A percentile compares a stretch with the other conserved stretches of the same genome.
These are phyloP conservation scores for Palloptera scutellata DNA, from an alignment of 2,888 invertebrate genomes.

Conservation along the genomic window DNA sequence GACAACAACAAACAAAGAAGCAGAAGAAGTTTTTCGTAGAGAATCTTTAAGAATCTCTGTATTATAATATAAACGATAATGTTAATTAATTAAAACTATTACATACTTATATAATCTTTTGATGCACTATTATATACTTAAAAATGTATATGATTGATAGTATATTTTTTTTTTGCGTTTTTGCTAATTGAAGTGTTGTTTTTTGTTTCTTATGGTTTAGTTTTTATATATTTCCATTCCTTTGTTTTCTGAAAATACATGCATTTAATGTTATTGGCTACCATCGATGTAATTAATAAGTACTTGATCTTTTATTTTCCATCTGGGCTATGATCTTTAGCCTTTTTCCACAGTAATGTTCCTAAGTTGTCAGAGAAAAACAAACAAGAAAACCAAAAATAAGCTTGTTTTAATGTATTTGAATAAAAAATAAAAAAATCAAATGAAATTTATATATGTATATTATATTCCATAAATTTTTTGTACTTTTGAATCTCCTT, in stretches of 20 bases:
- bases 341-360: not conserved
- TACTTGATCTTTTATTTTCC: too few species aligned
- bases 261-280: too few species aligned
- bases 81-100: not conserved
- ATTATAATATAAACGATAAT: not conserved
- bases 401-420: slow-evolving; percentile 20
- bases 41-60: not conserved
- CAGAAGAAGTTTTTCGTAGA: not conserved
- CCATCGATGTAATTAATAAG: too few species aligned
- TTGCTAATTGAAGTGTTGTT: not conserved
- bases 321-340: too few species aligned
- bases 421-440: slow-evolving; percentile 5
- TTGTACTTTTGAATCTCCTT: too few species aligned
- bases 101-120: not conserved
- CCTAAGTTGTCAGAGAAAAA: not conserved
- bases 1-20: not conserved
- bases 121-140: not conserved
- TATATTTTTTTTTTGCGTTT: not conserved
- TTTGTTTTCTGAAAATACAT: too few species aligned
- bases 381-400: not conserved
- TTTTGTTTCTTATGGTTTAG: too few species aligned
- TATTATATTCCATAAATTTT: slow-evolving; percentile 12
- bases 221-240: too few species aligned
- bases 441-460: slow-evolving; percentile 7
- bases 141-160: not conserved